Evolutionary conservation across 2,113 vertebrate species (phyloP), one percentile per base, ranked within the genome.

Genomic region (Myiozetetes cayanensis): DNA sequence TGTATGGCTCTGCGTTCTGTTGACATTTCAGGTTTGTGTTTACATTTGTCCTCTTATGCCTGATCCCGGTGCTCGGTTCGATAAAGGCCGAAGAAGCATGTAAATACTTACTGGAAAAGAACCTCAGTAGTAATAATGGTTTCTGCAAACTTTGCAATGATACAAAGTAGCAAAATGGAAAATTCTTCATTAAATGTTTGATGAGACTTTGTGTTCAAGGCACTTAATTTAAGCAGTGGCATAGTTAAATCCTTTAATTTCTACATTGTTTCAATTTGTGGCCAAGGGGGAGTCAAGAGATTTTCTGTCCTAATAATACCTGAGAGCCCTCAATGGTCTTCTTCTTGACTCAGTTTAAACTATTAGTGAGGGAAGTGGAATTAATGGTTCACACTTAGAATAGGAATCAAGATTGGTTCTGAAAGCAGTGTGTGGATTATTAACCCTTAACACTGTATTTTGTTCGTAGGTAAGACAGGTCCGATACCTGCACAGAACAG

Each of bases 401-500:
- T 35, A 63, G 47, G 27, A 73, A 49, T 88, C 24, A 65, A 65
- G 52, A 11, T 24, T 43, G 24, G 8, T 86, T 65, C 52, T 88
- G 83, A 71, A 74, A 81, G 65, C 44, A 87, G 39, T 56, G 5
- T 59, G 11, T 27, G 75, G 22, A 31, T 71, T 65, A 62, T 50
- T 37, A 31, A 43, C 47, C 37, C 41, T 86, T 86, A 88, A 87
- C 58, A 35, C 61, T 90, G 20, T 71, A 10, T 84, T 89, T 96
- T 73, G 31, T 91, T 88, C 97, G 43, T 95, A 99, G 99, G 97
- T 98, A 78, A 98, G 97, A 94, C 98, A 99, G 80, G 96, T 98
- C 80, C 98, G 98, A 73, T 97, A 97, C 92, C 90, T 99, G 55
- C 99, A 99, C 89, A 97, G 92, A 91, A 98, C 99, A 61, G 96